These are phyloP conservation scores for Bufo gargarizans DNA, from an alignment of 2,113 vertebrate species.

Conservation along the genomic window DNA sequence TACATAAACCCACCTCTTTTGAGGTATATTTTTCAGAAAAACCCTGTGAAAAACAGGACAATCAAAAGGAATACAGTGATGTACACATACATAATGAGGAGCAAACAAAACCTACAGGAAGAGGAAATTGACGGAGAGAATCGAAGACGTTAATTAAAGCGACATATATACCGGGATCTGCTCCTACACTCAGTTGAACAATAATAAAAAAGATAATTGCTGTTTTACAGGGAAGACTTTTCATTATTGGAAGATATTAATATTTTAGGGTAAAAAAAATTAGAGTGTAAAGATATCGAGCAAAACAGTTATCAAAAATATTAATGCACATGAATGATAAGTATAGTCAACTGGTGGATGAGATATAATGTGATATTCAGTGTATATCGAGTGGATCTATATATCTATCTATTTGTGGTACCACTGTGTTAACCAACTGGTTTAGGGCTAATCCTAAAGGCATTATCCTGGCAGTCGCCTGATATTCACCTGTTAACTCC, in stretches of 20 bases:
- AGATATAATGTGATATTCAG: neutral
- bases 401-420: neutral
- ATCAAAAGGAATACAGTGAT: neutral
- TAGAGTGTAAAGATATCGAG: constrained; percentile 37
- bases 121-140: neutral
- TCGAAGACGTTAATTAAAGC: constrained; percentile 34
- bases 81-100: neutral
- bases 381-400: neutral
- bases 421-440: too few relatives aligned
- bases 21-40: neutral
- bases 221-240: constrained; percentile 41
- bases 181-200: constrained; percentile 48
- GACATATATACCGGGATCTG: constrained; percentile 36
- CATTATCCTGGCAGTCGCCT: too few relatives aligned
- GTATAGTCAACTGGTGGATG: neutral
- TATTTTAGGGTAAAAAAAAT: constrained; percentile 40
- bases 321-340: constrained; percentile 45
- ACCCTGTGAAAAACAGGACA: neutral
- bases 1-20: neutral
- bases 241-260: constrained; percentile 34
- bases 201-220: constrained; percentile 47
- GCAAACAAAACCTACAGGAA: neutral
- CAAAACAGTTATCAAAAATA: constrained; percentile 58
- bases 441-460: too few relatives aligned
- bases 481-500: too few relatives aligned